These are phyloP conservation scores for Sphyrna mokarran DNA, from an alignment of 2,113 vertebrate species.

Conservation along the genomic window DNA sequence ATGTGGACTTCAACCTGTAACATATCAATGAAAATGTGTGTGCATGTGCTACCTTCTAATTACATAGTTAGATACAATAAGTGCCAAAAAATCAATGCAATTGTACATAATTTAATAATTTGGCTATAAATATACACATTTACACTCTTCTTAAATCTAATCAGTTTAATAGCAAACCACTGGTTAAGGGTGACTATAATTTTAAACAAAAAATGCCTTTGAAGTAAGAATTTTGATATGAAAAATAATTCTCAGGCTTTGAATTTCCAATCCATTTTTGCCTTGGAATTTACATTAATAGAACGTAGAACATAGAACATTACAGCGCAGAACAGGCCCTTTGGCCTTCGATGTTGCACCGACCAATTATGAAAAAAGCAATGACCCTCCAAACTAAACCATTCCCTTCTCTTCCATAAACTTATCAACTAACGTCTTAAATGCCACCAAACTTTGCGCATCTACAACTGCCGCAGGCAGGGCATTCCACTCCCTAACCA, in stretches of 20 bases:
- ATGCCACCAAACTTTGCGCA: too few relatives aligned
- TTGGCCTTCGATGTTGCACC: too few relatives aligned
- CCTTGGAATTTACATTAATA: not conserved
- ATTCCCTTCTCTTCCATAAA: too few relatives aligned
- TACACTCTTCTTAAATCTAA: not conserved
- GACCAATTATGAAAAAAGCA: too few relatives aligned
- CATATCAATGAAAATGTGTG: not conserved
- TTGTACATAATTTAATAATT: too few relatives aligned
- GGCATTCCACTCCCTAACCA: too few relatives aligned
- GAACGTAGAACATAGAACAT: too few relatives aligned
- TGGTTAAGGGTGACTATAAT: not conserved
- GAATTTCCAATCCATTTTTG: not conserved
- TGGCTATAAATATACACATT: not conserved
- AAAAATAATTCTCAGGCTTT: not conserved
- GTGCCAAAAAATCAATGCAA: not conserved
- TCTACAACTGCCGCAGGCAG: too few relatives aligned
- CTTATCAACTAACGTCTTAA: too few relatives aligned
- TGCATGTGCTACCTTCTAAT: not conserved
- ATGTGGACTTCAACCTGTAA: not conserved
- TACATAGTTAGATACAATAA: not conserved
- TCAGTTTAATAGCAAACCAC: not conserved
- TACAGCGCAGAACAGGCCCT: too few relatives aligned
- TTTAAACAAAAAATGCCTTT: not conserved
- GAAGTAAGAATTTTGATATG: not conserved
- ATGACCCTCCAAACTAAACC: too few relatives aligned